Base-by-base conservation (phyloP, 2,888 invertebrate genomes). In the Acrobasis suavella region DNA sequence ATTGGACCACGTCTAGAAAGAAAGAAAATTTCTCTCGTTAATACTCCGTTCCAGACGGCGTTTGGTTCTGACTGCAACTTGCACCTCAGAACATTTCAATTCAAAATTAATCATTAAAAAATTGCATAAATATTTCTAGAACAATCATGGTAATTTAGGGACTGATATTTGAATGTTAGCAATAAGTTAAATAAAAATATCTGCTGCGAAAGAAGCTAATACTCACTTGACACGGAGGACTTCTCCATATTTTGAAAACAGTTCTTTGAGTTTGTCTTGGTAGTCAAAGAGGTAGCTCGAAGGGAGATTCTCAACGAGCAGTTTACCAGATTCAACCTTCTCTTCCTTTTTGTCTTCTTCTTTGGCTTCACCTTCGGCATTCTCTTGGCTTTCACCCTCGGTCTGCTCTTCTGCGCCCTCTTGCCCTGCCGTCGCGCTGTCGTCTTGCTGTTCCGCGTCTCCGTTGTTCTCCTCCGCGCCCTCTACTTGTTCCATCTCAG, bases 1-100 rank as follows among this genome's bases (percentile, higher is more conserved):
- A 92, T 91, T 88, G 92, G 92, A 91, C 92, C 92, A 92, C 92
- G 92, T 92, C 92, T 92, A 92, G 88, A 92, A 92, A 91, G 85
- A 90, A 91, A 91, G 86, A 90, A 91, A 89, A 88, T 85, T 80
- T 84, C 84, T 83, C 82, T 85, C 74, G 81, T 92, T 92, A 92
- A 91, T 91, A 85, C 84, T 89, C 86, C 86, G 82, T 78, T 80
- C 74, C 68, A 72, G 70, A 71, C 71, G 75, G 79, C 77, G 71
- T 66, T 70, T 70, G 66, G 77, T 79, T 80, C 83, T 67, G 78
- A 79, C 83, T 81, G 84, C 83, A 67, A 71, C 76, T 83, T 66
- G 78, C 87, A 81, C 76, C 76, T 81, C 80, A 76, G 84, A 84
- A 83, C 83, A 76, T 74, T 73, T 64, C 70, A 69, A 73, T 63